Base-by-base conservation (phyloP, 1,140 invertebrate species). In the Ruditapes philippinarum region DNA sequence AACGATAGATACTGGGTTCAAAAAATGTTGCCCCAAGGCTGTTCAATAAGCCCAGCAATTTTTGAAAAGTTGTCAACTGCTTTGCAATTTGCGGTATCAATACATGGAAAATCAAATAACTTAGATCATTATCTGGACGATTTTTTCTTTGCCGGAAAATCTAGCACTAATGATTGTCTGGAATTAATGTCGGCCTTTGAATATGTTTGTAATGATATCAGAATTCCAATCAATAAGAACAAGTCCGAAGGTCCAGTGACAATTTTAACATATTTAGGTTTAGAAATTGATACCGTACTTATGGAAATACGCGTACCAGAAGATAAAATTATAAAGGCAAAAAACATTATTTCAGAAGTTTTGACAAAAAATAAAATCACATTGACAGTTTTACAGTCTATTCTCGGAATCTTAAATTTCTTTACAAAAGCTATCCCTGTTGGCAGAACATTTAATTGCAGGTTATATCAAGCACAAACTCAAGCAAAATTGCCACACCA, bases 391-490 rank as follows among this genome's bases (percentile, higher is more conserved):
- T 5, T 91, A 40, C 90, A 91, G 78, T 82, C 62, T 17, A 3
- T 88, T 0, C 49, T 90, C 0, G 88, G 83, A 38, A 40, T 22
- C 11, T 60, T 90, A 84, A 83, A 28, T 68, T 91, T 91, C 62
- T 45, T 57, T 25, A 76, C 49, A 38, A 62, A 25, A 49, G 89
- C 86, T 1, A 79, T 90, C 2, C 28, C 17, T 2, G 5, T 70
- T 2, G 85, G 85, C 3, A 40, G 82, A 31, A 17, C 82, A 28
- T 91, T 91, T 22, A 36, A 9, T 19, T 62, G 88, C 28, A 62
- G 83, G 12, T 68, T 91, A 36, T 79, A 38, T 42, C n/a, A 88
- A 54, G 49, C 74, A 33, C 81, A 51, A n/a, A 25, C 19, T 25
- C 88, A 81, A n/a, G 38, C 73, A 1, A 49, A 40, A 14, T 1